These are phyloP conservation scores for Rutpela maculata DNA, from an alignment of 2,888 invertebrate species.

Conservation along the genomic window DNA sequence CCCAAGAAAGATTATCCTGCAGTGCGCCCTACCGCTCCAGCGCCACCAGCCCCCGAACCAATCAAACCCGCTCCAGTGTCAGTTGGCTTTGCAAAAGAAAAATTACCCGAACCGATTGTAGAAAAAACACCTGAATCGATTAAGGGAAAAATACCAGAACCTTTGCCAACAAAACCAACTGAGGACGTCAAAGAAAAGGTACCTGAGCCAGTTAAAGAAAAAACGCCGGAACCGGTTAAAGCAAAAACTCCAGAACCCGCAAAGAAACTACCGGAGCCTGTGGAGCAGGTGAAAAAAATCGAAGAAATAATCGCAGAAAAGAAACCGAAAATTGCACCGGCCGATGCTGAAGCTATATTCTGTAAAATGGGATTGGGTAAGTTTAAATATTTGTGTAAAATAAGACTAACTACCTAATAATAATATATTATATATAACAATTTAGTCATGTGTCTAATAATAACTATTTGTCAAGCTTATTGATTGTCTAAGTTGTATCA, in stretches of 20 bases:
- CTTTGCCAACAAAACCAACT: conserved; percentile 31
- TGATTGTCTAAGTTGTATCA: too few species aligned
- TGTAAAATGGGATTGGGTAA: conserved; percentile 85
- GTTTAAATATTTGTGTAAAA: conserved; percentile 63
- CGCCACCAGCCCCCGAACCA: conserved; percentile 42
- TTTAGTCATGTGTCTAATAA: not conserved
- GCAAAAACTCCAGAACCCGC: conserved; percentile 44
- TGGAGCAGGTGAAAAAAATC: conserved; percentile 53
- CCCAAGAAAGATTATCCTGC: conserved; percentile 49
- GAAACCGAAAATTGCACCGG: conserved; percentile 70
- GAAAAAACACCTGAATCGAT: conserved; percentile 46
- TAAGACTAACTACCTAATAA: not conserved
- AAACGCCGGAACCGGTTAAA: conserved; percentile 30
- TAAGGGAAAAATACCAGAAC: conserved; percentile 32
- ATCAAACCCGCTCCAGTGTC: conserved; percentile 7
- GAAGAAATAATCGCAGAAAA: conserved; percentile 46
- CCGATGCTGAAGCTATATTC: conserved; percentile 83
- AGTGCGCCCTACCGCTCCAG: conserved; percentile 43
- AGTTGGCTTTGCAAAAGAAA: conserved; percentile 52
- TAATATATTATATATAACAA: not conserved
- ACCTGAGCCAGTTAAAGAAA: conserved; percentile 37
- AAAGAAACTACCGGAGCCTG: conserved; percentile 41
- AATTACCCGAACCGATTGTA: conserved; percentile 44
- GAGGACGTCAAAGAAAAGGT: conserved; percentile 43
- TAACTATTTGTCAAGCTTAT: not conserved